A percentile compares a stretch with the other conserved stretches of the same genome.
These are phyloP conservation scores for Drosophila quinaria DNA, from an alignment of 2,888 invertebrate species.

Conservation along the genomic window DNA sequence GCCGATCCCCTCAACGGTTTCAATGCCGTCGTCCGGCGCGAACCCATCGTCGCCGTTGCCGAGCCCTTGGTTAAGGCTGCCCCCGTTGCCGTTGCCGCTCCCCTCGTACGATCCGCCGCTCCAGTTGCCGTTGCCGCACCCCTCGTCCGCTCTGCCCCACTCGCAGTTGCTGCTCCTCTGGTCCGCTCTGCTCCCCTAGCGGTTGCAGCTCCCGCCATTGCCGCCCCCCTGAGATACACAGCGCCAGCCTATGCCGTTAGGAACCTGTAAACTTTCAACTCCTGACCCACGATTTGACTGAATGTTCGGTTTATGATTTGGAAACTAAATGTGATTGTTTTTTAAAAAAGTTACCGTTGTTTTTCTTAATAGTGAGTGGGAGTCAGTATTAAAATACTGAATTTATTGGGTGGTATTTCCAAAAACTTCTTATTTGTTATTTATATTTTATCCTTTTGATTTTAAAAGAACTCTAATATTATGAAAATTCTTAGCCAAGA, in stretches of 20 bases:
- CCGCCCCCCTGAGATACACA: slow-evolving; percentile 64
- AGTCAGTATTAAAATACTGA: neutral
- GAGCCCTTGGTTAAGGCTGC: slow-evolving; percentile 60
- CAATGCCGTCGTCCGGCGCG: slow-evolving; percentile 83
- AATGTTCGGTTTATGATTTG: slow-evolving; percentile 20
- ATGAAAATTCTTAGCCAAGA: too few species aligned
- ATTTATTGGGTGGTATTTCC: neutral
- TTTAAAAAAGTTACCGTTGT: neutral
- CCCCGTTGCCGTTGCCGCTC: slow-evolving; percentile 66
- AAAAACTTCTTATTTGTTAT: too few species aligned
- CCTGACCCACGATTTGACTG: neutral
- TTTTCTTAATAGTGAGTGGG: neutral
- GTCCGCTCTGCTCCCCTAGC: slow-evolving; percentile 61
- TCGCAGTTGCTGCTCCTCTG: slow-evolving; percentile 60
- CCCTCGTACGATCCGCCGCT: slow-evolving; percentile 70
- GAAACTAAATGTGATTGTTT: slow-evolving; percentile 69
- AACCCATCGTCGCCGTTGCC: slow-evolving; percentile 71
- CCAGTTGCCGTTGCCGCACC: slow-evolving; percentile 55
- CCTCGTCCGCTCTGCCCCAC: slow-evolving; percentile 56
- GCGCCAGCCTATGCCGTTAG: slow-evolving; percentile 69
- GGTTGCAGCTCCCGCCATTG: slow-evolving; percentile 45
- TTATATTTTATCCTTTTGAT: too few species aligned
- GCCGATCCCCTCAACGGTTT: slow-evolving; percentile 83
- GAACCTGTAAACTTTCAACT: slow-evolving; percentile 57
- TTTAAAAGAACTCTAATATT: too few species aligned